phyloP scores from a whole-genome alignment of 2,888 invertebrate species.

The Ctenicera cuprea region DNA sequence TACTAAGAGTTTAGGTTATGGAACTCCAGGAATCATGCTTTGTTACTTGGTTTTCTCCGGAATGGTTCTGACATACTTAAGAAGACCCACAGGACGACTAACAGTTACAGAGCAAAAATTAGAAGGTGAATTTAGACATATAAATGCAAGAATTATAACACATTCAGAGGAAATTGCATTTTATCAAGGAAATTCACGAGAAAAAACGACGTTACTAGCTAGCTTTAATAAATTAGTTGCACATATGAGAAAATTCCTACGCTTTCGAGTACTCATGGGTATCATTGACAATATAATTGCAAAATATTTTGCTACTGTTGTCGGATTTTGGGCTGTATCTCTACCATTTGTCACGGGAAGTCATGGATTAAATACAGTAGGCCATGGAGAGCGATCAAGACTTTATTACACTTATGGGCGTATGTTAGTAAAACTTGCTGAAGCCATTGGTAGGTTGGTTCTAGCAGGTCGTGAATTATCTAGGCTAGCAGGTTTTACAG shows the following conservation, averaged over 20 bases:
- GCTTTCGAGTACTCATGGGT: slow-evolving; percentile 94
- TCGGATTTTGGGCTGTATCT: slow-evolving; percentile 96
- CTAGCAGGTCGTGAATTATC: slow-evolving; percentile 97
- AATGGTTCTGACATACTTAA: slow-evolving; percentile 87
- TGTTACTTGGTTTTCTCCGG: slow-evolving; percentile 92
- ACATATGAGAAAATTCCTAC: slow-evolving; percentile 90
- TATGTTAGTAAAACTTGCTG: slow-evolving; percentile 96
- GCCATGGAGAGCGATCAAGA: slow-evolving; percentile 88
- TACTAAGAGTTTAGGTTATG: slow-evolving; percentile 85
- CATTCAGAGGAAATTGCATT: slow-evolving; percentile 96
- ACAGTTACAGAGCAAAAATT: slow-evolving; percentile 96
- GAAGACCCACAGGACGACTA: slow-evolving; percentile 90
- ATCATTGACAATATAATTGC: slow-evolving; percentile 97
- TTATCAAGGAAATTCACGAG: slow-evolving; percentile 89
- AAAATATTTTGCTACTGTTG: slow-evolving; percentile 96
- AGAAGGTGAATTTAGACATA: slow-evolving; percentile 99
- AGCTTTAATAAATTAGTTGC: slow-evolving; percentile 92
- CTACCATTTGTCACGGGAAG: slow-evolving; percentile 90
- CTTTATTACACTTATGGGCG: slow-evolving; percentile 96
- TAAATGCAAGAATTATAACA: slow-evolving; percentile 95
- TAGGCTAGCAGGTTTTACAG: slow-evolving; percentile 94
- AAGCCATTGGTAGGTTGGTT: slow-evolving; percentile 96
- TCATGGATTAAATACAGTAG: slow-evolving; percentile 80
- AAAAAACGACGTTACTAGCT: slow-evolving; percentile 89
- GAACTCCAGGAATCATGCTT: slow-evolving; percentile 94